A percentile compares a stretch with the other conserved stretches of the same genome.
These are phyloP conservation scores for Amphimallon solstitiale DNA, from an alignment of 2,888 invertebrate genomes.

Conservation along the genomic window DNA sequence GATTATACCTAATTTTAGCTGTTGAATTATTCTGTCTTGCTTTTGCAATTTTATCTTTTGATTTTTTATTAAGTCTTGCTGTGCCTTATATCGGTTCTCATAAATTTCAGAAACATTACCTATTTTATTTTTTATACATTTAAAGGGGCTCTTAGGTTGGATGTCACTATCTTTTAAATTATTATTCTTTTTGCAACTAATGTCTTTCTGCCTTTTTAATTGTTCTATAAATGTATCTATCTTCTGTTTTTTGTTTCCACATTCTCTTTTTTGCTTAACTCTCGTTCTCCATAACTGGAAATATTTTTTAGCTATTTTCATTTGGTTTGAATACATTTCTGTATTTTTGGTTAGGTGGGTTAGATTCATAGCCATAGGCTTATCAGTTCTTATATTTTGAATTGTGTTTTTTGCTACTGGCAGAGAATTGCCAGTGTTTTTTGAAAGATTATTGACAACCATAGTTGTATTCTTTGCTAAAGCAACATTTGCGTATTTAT, in stretches of 20 bases:
- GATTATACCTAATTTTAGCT: constrained; percentile 76
- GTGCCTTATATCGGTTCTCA: constrained; percentile 69
- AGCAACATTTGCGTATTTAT: constrained; percentile 29
- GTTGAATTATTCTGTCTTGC: constrained; percentile 78
- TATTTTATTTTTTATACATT: neutral
- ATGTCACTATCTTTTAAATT: neutral
- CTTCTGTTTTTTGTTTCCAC: constrained; percentile 13
- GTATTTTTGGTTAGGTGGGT: no score
- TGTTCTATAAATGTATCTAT: constrained; percentile 29
- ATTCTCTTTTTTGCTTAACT: constrained; percentile 20
- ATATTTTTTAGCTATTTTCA: constrained; percentile 31
- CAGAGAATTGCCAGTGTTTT: neutral
- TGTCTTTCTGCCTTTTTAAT: constrained; percentile 20
- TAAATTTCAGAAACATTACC: constrained; percentile 30
- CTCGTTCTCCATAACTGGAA: constrained; percentile 33
- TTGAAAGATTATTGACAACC: neutral
- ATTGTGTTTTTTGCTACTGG: neutral
- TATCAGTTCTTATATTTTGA: neutral
- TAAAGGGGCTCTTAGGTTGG: neutral
- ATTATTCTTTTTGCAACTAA: constrained; percentile 5
- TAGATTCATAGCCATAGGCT: neutral
- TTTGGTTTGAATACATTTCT: neutral
- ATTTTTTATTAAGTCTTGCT: constrained; percentile 77
- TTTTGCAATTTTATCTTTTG: constrained; percentile 77
- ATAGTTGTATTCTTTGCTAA: constrained; percentile 4